These are phyloP conservation scores for Lordiphosa collinella DNA, from an alignment of 1,140 invertebrate species.

Conservation along the genomic window DNA sequence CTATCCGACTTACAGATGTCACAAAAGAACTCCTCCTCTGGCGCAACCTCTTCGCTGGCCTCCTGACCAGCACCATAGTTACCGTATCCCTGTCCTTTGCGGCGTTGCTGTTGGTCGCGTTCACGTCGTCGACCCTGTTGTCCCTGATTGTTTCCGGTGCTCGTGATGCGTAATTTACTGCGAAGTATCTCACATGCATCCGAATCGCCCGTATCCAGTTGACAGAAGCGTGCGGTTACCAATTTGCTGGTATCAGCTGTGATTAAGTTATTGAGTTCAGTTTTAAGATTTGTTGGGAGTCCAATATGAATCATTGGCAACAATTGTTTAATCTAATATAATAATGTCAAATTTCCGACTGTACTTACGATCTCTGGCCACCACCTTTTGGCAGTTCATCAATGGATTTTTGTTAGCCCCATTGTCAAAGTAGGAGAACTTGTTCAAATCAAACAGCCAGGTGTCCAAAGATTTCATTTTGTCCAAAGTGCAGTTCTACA, in stretches of 20 bases:
- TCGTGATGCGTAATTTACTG: conserved; percentile 44
- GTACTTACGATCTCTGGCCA: conserved; percentile 71
- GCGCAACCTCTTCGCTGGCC: conserved; percentile 10
- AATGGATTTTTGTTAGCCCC: conserved; percentile 61
- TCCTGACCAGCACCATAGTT: conserved; percentile 38
- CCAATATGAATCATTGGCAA: not conserved
- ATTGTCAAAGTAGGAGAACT: conserved; percentile 70
- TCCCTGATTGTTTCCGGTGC: conserved; percentile 23
- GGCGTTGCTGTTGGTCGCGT: conserved; percentile 35
- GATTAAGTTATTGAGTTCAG: not conserved
- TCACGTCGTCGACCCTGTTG: conserved; percentile 14
- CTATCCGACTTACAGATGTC: conserved; percentile 57
- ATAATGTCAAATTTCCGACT: too few species aligned
- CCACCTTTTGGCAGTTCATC: conserved; percentile 77
- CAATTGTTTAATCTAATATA: too few species aligned
- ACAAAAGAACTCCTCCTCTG: conserved; percentile 61
- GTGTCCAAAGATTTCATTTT: conserved; percentile 72
- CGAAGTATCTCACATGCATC: conserved; percentile 67
- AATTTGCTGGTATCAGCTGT: conserved; percentile 51
- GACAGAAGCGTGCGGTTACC: conserved; percentile 72
- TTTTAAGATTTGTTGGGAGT: too few species aligned
- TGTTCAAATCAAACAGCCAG: conserved; percentile 72
- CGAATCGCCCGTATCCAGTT: conserved; percentile 72
- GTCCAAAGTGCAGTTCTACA: conserved; percentile 70
- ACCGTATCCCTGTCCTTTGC: conserved; percentile 33